Evolutionary conservation across 2,888 invertebrate genomes (phyloP).

Genomic region (Cephus sareptanus): DNA sequence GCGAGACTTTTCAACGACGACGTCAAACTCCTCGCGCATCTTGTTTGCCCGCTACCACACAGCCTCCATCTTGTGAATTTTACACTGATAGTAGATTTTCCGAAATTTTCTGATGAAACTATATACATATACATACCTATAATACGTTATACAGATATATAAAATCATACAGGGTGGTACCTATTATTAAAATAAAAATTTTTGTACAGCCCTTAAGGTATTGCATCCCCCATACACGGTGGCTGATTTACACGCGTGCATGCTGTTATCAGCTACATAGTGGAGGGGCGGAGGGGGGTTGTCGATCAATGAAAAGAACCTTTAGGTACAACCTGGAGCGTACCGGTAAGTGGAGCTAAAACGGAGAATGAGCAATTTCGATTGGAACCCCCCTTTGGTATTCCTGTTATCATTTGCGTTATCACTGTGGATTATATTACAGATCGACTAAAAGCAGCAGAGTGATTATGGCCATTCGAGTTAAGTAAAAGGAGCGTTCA

Average conservation of each 20-base stretch:
- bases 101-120: too few relatives aligned
- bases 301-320: too few relatives aligned
- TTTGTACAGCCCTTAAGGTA: not conserved
- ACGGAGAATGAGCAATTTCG: not conserved
- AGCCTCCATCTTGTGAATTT: conserved; percentile 23
- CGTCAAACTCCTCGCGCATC: conserved; percentile 54
- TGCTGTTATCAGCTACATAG: too few relatives aligned
- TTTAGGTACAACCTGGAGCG: not conserved
- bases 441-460: not conserved
- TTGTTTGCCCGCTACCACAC: conserved; percentile 34
- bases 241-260: too few relatives aligned
- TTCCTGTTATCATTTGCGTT: too few relatives aligned
- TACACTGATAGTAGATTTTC: not conserved
- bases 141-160: too few relatives aligned
- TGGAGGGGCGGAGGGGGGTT: too few relatives aligned
- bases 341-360: not conserved
- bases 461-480: conserved; percentile 44
- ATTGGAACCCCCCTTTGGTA: too few relatives aligned
- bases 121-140: too few relatives aligned
- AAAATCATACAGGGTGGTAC: too few relatives aligned
- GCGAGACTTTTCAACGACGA: conserved; percentile 60
- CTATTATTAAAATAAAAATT: not conserved
- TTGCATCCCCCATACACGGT: too few relatives aligned
- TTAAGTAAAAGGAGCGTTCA: conserved; percentile 38
- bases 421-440: too few relatives aligned